Base-by-base conservation (phyloP, 37 sponge, comb jelly and placozoan genomes). In the Axinella damicornis region DNA sequence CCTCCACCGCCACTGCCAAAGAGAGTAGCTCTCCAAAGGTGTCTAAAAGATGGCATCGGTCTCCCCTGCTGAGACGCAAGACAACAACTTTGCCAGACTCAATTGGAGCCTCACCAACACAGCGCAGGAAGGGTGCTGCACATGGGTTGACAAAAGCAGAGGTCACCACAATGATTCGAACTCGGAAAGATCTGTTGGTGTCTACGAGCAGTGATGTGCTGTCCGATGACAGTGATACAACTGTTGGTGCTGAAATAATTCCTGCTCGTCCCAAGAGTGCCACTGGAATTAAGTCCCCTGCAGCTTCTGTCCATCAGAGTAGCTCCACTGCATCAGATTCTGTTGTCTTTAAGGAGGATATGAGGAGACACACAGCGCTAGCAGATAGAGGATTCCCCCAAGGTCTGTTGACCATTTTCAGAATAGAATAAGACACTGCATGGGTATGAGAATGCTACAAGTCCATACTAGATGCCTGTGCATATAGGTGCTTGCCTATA, bases 91-190 rank as follows among this genome's bases (percentile, higher is more conserved):
- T 62, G 38, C 17, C 18, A 17, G 22, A 0, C 16, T 0, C 17
- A 13, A 15, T 12, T 27, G 16, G 52, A n/a, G 53, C 0, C 21
- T 21, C 41, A 15, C 62, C 66, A 25, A 12, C 66, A 25, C 20
- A 35, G n/a, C 34, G 33, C n/a, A 54, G 53, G 20, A 83, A 53
- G 58, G 40, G 69, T 1, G n/a, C n/a, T n/a, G n/a, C n/a, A n/a
- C n/a, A n/a, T n/a, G 73, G 80, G 22, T 60, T 86, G 65, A 70
- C 55, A 1, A 86, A 86, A 1, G 36, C 34, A 11, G 80, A 79
- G 13, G 80, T 86, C 11, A 32, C 25, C 11, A 79, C 87, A 6
- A 76, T 66, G 13, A 86, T 86, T n/a, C 21, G 24, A 0, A 28
- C 35, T 12, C 53, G 78, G 28, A 25, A 53, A 31, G 31, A 66